A percentile compares a stretch with the other conserved stretches of the same genome.
Conservation (phyloP, 35 echinoderm and acorn worm genomes). For the Ophioderma brevispina region DNA sequence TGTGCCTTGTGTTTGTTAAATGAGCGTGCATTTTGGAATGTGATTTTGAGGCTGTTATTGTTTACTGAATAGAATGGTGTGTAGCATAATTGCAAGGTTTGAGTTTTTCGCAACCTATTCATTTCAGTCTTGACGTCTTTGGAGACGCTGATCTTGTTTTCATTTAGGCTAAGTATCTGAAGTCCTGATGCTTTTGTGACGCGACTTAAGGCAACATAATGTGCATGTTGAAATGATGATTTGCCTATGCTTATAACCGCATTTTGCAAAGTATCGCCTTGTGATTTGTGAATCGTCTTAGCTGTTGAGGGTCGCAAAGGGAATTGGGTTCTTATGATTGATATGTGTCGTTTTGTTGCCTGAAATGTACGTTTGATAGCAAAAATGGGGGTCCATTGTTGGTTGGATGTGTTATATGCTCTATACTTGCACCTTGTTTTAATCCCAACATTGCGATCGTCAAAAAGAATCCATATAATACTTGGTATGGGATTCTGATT, state of each 20-base stretch:
- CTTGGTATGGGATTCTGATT: slow-evolving; percentile 11
- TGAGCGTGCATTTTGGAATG: slow-evolving; percentile 21
- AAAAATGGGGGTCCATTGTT: slow-evolving; percentile 19
- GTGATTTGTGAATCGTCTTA: slow-evolving; percentile 55
- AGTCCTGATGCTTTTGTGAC: slow-evolving; percentile 8
- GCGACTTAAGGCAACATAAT: slow-evolving; percentile 36
- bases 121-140: slow-evolving; percentile 1
- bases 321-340: slow-evolving; percentile 47
- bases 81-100: background rate
- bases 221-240: slow-evolving; percentile 3
- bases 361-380: slow-evolving; percentile 24
- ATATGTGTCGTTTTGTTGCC: background rate
- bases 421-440: slow-evolving; percentile 18
- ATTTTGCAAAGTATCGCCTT: slow-evolving; percentile 9
- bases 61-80: slow-evolving; percentile 15
- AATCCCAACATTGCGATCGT: slow-evolving; percentile 16
- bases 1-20: slow-evolving; percentile 18
- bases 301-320: slow-evolving; percentile 35
- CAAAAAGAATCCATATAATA: slow-evolving; percentile 45
- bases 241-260: slow-evolving; percentile 16
- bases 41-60: background rate
- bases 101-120: background rate
- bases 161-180: slow-evolving; percentile 29
- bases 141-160: background rate
- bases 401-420: background rate